Base-by-base conservation (phyloP, 2,113 vertebrate species). In the Piprites chloris region DNA sequence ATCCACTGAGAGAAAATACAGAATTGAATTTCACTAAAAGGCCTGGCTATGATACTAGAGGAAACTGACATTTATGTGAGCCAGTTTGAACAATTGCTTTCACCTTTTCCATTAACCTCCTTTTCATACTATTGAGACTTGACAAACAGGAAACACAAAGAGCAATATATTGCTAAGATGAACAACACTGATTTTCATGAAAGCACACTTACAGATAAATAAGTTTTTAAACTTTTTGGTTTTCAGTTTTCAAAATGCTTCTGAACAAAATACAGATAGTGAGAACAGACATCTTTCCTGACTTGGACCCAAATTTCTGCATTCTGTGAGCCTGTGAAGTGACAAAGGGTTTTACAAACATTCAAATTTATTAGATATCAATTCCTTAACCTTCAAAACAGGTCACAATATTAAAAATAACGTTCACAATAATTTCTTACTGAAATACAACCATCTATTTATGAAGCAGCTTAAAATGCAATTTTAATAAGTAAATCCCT, bases 191-290 rank as follows among this genome's bases (percentile, higher is more conserved):
- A 52, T 76, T 56, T 68, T 79, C 46, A 52, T 13, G 13, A 76
- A 83, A 58, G 37, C 32, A 86, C 20, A 28, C 27, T 28, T 62
- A 35, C 10, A 90, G 42, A 52, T 32, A 77, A 65, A 2, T 4
- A 59, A 63, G 10, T 62, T 69, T 50, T 50, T 26, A 56, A 84
- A 85, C 44, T 41, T 74, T 53, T 17, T 21, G 19, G 5, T 18
- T 90, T 92, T 73, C 65, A 61, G 24, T 65, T 94, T 92, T 93
- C 42, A 81, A 92, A 95, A 81, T 30, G 30, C 28, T 91, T 68
- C 47, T 65, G 39, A 93, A 63, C 23, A 65, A 88, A 93, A 47
- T 37, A 85, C 5, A 65, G 33, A 33, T 26, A 85, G 58, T 28
- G 12, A 30, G 23, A 95, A 86, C 50, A 65, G 22, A 81, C 41